Conservation (phyloP, 2,797 vertebrate genomes). For the Siniperca undulata region DNA sequence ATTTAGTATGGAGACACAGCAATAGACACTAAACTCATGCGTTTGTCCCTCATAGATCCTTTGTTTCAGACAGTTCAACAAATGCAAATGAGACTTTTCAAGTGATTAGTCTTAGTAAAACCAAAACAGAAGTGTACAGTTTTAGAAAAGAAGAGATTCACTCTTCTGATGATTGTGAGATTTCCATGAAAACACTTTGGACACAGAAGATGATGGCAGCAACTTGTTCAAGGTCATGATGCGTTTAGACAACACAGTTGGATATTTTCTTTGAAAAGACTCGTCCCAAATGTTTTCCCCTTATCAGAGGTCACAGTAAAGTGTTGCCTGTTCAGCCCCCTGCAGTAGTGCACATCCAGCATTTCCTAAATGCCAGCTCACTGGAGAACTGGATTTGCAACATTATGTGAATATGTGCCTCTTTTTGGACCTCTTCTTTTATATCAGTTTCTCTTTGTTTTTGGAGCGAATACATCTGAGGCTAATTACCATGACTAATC, state of each 20-base stretch:
- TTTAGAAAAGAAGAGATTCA: background rate
- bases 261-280: constrained; percentile 8
- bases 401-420: constrained; percentile 1
- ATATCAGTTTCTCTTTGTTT: constrained; percentile 15
- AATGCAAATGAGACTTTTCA: constrained; percentile 23
- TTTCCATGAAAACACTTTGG: constrained; percentile 20
- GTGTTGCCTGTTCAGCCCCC: background rate
- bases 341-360: background rate
- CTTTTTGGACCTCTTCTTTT: background rate
- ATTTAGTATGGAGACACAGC: background rate
- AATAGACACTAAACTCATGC: background rate
- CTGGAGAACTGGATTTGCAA: constrained; percentile 4
- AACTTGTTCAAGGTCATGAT: background rate
- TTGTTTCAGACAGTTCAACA: constrained; percentile 19
- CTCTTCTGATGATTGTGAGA: constrained; percentile 16
- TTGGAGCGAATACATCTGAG: background rate
- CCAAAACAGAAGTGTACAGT: background rate
- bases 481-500: constrained; percentile 27
- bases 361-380: constrained; percentile 21
- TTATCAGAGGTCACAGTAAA: constrained; percentile 8
- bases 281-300: background rate
- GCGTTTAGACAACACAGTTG: background rate
- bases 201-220: background rate
- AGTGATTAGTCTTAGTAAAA: constrained; percentile 11
- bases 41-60: background rate